Conservation (phyloP, 2,113 vertebrate genomes). For the Orthonyx spaldingii region DNA sequence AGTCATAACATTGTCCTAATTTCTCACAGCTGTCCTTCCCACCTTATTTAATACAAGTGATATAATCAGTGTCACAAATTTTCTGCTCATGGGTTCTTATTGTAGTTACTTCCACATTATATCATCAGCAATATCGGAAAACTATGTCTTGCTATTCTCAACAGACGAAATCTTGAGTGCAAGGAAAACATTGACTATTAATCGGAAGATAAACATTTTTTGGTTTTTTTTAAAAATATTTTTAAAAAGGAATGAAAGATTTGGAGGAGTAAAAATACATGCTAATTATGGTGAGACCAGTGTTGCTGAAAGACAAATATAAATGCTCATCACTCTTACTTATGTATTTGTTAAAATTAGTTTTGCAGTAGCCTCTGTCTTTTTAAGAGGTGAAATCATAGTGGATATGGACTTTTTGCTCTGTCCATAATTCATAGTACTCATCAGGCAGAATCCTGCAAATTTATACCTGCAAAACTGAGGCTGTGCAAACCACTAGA, state of each 20-base stretch:
- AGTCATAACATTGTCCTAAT: slow-evolving; percentile 22
- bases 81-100: slow-evolving; percentile 14
- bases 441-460: not conserved
- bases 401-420: not conserved
- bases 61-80: slow-evolving; percentile 38
- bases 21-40: not conserved
- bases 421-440: not conserved
- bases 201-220: not conserved
- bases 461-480: not conserved
- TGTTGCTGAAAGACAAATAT: not conserved
- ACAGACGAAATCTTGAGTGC: not conserved
- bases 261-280: not conserved
- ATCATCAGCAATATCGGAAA: slow-evolving; percentile 2
- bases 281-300: not conserved
- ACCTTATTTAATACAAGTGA: slow-evolving; percentile 33
- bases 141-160: not conserved
- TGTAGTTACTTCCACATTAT: slow-evolving; percentile 29
- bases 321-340: not conserved
- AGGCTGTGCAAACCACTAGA: not conserved
- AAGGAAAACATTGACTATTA: not conserved
- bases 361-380: not conserved
- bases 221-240: not conserved
- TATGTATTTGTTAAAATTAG: not conserved
- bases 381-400: not conserved
- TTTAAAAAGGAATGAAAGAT: not conserved